Base-by-base conservation (phyloP, 2,888 invertebrate genomes). In the Patella pellucida region DNA sequence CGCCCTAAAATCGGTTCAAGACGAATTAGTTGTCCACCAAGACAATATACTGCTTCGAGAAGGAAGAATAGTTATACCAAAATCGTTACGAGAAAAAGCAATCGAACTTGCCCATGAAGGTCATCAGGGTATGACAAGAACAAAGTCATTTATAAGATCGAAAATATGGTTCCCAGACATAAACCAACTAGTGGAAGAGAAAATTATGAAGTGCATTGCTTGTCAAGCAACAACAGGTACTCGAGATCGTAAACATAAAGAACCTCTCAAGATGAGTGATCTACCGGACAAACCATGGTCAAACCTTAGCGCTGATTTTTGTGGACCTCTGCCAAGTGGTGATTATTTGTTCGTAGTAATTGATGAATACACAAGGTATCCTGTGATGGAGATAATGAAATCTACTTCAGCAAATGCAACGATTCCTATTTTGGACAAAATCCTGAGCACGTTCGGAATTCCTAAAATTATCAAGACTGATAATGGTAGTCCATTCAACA, bases 151-250 rank as follows among this genome's bases (percentile, higher is more conserved):
- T 12, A 52, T 84, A 14, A 56, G 82, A 62, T 80, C 80, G 62
- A 85, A 83, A 31, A 81, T 85, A 12, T 85, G 81, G 83, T 85
- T 84, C 68, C 81, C 83, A 9, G 75, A 75, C 2, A 67, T 77
- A 0, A 71, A 77, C 52, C 67, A 69, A 5, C 16, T 31, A 69
- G 79, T 79, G 19, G 77, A 73, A 19, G 41, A 31, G 11, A 23
- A 41, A 5, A 62, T 79, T 3, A 69, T 54, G 70, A 51, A 74
- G 19, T 77, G 77, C 68, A 12, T 73, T 27, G 62, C 79, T 19
- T 77, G 77, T 72, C 79, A 77, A 54, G 19, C 69, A n/a, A 52
- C 69, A n/a, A 27, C 27, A 27, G 27, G 27, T 1, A 79, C 75
- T 5, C 15, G 62, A 23, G 31, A 69, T 50, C 41, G 52, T 12